Base-by-base conservation (phyloP, 1,140 invertebrate species). In the Colletes latitarsis region DNA sequence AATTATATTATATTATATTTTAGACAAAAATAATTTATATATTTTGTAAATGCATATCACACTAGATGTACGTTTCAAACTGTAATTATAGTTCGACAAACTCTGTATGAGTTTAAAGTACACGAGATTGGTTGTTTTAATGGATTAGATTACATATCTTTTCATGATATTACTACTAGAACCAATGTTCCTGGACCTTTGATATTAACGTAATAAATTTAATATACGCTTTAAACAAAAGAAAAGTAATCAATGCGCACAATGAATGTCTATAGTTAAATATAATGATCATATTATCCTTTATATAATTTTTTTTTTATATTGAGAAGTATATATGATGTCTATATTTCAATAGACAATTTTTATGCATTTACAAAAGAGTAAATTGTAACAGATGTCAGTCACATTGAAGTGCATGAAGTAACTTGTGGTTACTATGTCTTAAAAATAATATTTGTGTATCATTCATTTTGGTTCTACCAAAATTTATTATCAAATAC, bases 131-230 rank as follows among this genome's bases (percentile, higher is more conserved):
- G 10, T 67, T 68, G n/a, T 67, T 15, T 4, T 70, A 70, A 21
- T 57, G 12, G 9, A 64, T 62, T 72, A 49, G 17, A 17, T 73
- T 46, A 49, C n/a, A 78, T n/a, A 9, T 63, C 15, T 43, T 46
- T 52, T 55, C 14, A 15, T 43, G 10, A 4, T 53, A 14, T 17
- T 49, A 66, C 9, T 49, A 49, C 17, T 17, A 64, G 52, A 73
- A 73, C 41, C 52, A 79, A 79, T 79, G 77, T 79, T 79, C 77
- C 77, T 79, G 52, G 21, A 73, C 30, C 39, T 73, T 73, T 79
- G 60, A 79, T 79, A 79, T 79, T 79, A 79, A 57, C 46, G 14
- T 55, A 57, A 64, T 14, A 57, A 73, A 73, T 62, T 72, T 19
- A 72, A n/a, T 73, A 73, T 73, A 78, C 46, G 15, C 46, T 78